Evolutionary conservation across 2,113 vertebrate genomes (phyloP).

Genomic region (Rhynchomys soricoides): DNA sequence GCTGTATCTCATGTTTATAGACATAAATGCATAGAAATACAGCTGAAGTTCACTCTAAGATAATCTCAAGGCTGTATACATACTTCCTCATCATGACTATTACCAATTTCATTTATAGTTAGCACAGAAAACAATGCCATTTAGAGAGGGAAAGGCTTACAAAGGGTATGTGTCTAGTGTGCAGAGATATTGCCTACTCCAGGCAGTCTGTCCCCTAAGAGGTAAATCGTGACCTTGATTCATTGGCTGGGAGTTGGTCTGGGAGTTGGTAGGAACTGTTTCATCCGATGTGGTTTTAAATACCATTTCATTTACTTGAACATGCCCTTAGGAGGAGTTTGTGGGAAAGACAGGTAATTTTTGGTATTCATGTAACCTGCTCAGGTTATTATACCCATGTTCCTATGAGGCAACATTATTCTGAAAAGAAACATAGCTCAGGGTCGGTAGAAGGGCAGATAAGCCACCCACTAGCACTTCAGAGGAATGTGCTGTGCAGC

Average conservation of each 20-base stretch:
- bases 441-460: not conserved
- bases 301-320: not conserved
- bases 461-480: not conserved
- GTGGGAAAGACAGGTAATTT: conserved; percentile 1
- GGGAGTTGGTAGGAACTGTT: not conserved
- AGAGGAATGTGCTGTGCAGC: not conserved
- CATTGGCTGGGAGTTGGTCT: not conserved
- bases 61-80: not conserved
- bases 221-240: not conserved
- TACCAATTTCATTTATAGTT: not conserved
- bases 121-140: not conserved
- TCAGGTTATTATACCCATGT: not conserved
- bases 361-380: not conserved
- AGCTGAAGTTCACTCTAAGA: conserved; percentile 5
- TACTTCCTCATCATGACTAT: conserved; percentile 22
- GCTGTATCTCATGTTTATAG: not conserved
- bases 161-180: not conserved
- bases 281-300: conserved; percentile 2
- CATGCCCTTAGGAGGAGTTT: not conserved
- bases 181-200: not conserved
- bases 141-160: not conserved
- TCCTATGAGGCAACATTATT: not conserved
- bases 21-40: not conserved
- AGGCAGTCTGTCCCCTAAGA: not conserved
- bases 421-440: not conserved